Evolutionary conservation across 2,113 vertebrate genomes (phyloP).

Genomic region (Actenoides hombroni): DNA sequence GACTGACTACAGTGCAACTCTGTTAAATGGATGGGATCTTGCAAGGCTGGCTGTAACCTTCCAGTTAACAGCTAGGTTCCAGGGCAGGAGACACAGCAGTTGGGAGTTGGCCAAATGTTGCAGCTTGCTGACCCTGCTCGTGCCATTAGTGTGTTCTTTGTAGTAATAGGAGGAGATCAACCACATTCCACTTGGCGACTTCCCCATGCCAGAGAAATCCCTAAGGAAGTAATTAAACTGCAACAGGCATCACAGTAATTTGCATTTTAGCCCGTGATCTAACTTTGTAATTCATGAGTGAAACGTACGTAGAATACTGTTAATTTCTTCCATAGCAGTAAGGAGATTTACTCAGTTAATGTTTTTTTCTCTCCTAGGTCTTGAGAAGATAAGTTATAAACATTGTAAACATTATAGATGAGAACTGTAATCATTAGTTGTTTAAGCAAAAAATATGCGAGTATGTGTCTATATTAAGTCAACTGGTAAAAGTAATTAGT

Average conservation of each 20-base stretch:
- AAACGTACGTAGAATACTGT: background rate
- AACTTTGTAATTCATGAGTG: background rate
- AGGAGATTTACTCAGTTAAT: background rate
- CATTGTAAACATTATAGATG: background rate
- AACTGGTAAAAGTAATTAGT: background rate
- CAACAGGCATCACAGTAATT: background rate
- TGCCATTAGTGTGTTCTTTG: background rate
- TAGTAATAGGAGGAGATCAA: background rate
- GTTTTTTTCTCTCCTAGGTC: background rate
- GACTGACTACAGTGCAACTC: background rate
- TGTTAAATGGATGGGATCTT: background rate
- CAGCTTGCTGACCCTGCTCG: background rate
- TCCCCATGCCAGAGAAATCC: background rate
- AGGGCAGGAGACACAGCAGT: background rate
- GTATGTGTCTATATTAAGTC: background rate
- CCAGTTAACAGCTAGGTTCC: background rate
- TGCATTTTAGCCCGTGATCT: background rate
- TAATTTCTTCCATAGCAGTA: background rate
- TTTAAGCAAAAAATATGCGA: background rate
- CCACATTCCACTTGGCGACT: background rate
- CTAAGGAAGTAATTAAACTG: constrained; percentile 34
- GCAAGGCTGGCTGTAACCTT: background rate
- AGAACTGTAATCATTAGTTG: background rate
- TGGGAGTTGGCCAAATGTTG: background rate
- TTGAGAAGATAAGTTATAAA: background rate